These are phyloP conservation scores for Melinopterus prodromus DNA, from an alignment of 2,888 invertebrate species.

Conservation along the genomic window DNA sequence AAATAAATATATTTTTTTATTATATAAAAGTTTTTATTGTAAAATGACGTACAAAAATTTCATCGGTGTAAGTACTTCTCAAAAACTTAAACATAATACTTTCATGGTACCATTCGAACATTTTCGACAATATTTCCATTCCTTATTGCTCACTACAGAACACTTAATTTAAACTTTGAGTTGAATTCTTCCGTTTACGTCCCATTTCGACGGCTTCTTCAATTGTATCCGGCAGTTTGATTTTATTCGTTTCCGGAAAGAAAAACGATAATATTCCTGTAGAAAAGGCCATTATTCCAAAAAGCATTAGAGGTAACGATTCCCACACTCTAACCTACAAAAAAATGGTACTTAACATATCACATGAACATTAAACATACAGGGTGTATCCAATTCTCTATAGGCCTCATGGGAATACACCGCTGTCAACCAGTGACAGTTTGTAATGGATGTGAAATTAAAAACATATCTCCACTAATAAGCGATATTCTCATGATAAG, in stretches of 20 bases:
- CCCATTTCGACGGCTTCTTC: conserved; percentile 63
- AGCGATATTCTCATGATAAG: neutral
- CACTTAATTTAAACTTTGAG: neutral
- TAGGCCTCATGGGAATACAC: no score
- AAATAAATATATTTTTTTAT: no score
- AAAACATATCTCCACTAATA: no score
- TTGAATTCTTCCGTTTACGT: conserved; percentile 30
- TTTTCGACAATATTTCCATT: neutral
- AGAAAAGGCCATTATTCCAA: conserved; percentile 65
- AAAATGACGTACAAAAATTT: conserved; percentile 21
- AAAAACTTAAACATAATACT: conserved; percentile 16
- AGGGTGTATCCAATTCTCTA: no score
- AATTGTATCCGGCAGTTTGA: conserved; percentile 68
- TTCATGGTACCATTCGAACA: neutral
- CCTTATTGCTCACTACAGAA: neutral
- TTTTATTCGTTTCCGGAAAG: conserved; percentile 71
- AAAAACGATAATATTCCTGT: conserved; percentile 67
- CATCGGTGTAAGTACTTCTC: conserved; percentile 8
- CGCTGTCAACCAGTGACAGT: no score
- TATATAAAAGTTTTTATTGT: no score
- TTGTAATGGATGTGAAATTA: no score
- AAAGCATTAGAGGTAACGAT: conserved; percentile 67
- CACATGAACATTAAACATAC: no score
- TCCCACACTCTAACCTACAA: conserved; percentile 63
- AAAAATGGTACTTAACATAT: conserved; percentile 23